Conservation (phyloP, 2,888 invertebrate species). For the Andrena camellia region DNA sequence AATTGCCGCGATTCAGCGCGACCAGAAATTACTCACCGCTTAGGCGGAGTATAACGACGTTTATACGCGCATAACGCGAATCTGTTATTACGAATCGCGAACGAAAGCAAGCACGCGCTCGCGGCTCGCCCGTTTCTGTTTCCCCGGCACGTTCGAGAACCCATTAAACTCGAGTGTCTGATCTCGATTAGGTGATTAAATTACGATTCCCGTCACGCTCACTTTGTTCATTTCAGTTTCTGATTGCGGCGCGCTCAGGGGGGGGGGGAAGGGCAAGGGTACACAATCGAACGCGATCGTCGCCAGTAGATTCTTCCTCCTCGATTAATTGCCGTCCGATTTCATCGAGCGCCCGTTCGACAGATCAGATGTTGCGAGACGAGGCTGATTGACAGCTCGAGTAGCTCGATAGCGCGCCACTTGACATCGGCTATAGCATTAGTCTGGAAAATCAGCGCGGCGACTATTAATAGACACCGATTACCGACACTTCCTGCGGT, state of each 20-base stretch:
- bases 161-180: not conserved
- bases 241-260: no score
- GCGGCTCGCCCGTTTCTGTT: not conserved
- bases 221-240: no score
- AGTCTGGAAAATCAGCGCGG: conserved; percentile 7
- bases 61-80: conserved; percentile 23
- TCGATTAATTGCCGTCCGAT: conserved; percentile 52
- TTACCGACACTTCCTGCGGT: not conserved
- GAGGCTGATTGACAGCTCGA: conserved; percentile 31
- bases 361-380: conserved; percentile 14
- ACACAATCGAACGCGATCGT: conserved; percentile 31
- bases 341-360: conserved; percentile 26
- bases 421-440: conserved; percentile 12
- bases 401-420: conserved; percentile 20
- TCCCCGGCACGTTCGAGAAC: not conserved
- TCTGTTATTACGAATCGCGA: conserved; percentile 33
- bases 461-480: conserved; percentile 26
- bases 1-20: conserved; percentile 36
- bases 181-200: conserved; percentile 1
- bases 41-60: conserved; percentile 9
- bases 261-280: not conserved
- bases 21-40: conserved; percentile 27
- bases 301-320: conserved; percentile 43
- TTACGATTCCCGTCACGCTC: no score
- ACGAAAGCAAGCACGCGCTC: conserved; percentile 24